Percentiles rank a stretch among this genome's conserved stretches.
Evolutionary conservation across 2,797 vertebrate species (phyloP).

Genomic region (Sebastes flavidus): DNA sequence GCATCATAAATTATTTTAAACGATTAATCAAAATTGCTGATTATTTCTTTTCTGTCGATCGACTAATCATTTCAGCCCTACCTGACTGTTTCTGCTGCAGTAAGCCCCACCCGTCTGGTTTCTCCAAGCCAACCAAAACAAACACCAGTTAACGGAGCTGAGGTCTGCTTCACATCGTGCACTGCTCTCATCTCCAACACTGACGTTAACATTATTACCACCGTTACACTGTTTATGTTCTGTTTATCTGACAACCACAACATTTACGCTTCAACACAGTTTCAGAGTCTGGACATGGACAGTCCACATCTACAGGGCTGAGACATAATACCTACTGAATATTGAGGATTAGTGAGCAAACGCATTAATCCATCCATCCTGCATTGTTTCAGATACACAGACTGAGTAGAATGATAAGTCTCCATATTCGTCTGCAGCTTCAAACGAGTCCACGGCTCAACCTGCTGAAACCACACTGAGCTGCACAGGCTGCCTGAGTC

Average conservation of each 20-base stretch:
- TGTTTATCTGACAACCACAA: conserved; percentile 3
- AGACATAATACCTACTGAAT: background rate
- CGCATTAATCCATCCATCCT: conserved; percentile 8
- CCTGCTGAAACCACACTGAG: conserved; percentile 42
- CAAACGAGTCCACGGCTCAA: conserved; percentile 25
- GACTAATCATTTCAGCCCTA: background rate
- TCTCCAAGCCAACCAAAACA: conserved; percentile 20
- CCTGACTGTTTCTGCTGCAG: background rate
- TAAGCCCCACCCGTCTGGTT: conserved; percentile 1
- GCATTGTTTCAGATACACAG: conserved; percentile 21
- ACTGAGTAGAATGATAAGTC: conserved; percentile 4
- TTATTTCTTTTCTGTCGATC: background rate
- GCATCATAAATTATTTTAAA: background rate
- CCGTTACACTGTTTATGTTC: background rate
- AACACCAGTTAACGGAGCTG: background rate
- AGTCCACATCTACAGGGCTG: background rate
- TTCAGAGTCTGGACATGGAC: background rate
- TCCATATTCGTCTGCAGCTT: conserved; percentile 30
- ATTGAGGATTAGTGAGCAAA: conserved; percentile 7
- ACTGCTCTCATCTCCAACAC: background rate
- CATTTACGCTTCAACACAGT: background rate
- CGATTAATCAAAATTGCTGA: background rate
- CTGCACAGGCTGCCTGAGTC: conserved; percentile 25
- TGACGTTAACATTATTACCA: conserved; percentile 28
- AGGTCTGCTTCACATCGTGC: conserved; percentile 34